A percentile compares a stretch with the other conserved stretches of the same genome.
These are phyloP conservation scores for Aricia agestis DNA, from an alignment of 1,140 invertebrate species.

Conservation along the genomic window DNA sequence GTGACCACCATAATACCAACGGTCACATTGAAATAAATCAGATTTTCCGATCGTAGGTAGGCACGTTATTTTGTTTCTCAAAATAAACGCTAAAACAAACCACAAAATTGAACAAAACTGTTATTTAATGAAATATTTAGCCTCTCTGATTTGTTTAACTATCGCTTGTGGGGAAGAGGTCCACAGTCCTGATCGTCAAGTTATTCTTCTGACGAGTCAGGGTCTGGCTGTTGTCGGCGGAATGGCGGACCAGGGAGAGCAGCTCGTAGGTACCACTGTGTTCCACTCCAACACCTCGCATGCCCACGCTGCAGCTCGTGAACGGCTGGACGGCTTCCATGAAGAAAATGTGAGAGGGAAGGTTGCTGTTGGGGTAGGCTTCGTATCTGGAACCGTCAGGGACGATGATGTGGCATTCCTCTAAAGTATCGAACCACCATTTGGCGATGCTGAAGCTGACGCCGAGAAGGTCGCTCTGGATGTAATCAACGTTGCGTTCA, in stretches of 20 bases:
- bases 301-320: conserved; percentile 36
- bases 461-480: conserved; percentile 34
- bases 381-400: conserved; percentile 41
- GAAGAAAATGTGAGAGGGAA: conserved; percentile 34
- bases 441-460: conserved; percentile 38
- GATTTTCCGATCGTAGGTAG: too few species aligned
- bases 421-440: conserved; percentile 35
- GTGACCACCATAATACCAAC: too few species aligned
- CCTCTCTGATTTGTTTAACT: too few species aligned
- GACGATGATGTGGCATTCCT: conserved; percentile 37
- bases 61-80: too few species aligned
- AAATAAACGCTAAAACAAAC: too few species aligned
- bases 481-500: conserved; percentile 29
- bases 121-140: too few species aligned
- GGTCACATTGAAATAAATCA: too few species aligned
- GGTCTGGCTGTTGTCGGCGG: conserved; percentile 28
- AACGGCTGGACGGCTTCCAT: conserved; percentile 31
- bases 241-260: conserved; percentile 32
- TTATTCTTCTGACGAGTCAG: conserved; percentile 44
- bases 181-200: conserved; percentile 33
- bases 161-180: conserved; percentile 14
- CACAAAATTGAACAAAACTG: too few species aligned
- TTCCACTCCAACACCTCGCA: conserved; percentile 33
- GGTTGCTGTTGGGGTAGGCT: conserved; percentile 37
- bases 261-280: conserved; percentile 50